phyloP scores from a whole-genome alignment of 1,140 invertebrate genomes.

The Zaprionus camerounensis region DNA sequence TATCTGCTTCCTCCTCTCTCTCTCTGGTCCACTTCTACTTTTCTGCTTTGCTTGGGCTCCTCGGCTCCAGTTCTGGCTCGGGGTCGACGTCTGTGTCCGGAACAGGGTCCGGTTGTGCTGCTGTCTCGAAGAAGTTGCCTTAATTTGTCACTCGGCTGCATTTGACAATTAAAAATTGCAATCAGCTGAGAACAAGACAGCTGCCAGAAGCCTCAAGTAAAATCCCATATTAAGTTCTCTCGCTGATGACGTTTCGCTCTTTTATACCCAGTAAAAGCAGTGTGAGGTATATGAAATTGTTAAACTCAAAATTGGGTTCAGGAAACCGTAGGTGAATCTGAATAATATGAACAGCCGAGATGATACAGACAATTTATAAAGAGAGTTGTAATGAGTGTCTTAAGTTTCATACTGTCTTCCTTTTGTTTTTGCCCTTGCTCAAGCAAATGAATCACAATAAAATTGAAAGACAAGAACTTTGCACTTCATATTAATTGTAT shows the following conservation, averaged over 20 bases:
- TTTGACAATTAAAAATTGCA: conserved; percentile 79
- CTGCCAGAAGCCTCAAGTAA: conserved; percentile 42
- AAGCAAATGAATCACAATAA: conserved; percentile 32
- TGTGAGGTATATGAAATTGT: neutral
- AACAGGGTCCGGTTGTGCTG: neutral
- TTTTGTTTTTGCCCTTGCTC: neutral
- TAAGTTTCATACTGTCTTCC: neutral
- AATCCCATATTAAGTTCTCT: conserved; percentile 35
- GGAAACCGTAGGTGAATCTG: neutral
- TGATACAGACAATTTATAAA: no score
- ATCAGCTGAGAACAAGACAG: conserved; percentile 47
- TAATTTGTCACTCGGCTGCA: conserved; percentile 76
- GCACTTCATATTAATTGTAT: conserved; percentile 23
- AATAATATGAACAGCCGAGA: no score
- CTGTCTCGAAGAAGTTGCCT: conserved; percentile 35
- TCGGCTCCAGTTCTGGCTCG: neutral
- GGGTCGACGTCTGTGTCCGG: neutral
- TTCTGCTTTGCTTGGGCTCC: neutral
- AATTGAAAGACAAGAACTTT: conserved; percentile 24
- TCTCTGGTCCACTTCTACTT: neutral
- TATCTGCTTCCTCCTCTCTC: neutral
- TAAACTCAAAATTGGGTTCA: neutral
- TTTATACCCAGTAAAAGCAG: neutral
- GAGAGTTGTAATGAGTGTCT: neutral
- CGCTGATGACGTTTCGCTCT: conserved; percentile 13